Base-by-base conservation (phyloP, 2,113 vertebrate species). In the Emberiza fucata region DNA sequence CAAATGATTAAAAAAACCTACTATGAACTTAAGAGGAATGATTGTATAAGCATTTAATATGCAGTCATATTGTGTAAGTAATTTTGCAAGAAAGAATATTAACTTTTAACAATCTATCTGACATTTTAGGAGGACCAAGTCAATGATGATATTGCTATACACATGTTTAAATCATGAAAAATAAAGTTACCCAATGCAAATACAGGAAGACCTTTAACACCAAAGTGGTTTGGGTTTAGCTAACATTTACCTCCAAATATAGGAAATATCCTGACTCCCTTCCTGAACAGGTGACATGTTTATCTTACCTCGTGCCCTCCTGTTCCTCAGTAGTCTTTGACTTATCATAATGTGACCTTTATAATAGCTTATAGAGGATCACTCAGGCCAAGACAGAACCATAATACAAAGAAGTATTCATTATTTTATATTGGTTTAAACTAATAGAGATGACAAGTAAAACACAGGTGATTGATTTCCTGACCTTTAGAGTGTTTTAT, bases 401-500 rank as follows among this genome's bases (percentile, higher is more conserved):
- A 72, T 96, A 97, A 94, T 71, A 83, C 73, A 92, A 84, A 92
- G 68, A 76, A 92, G 65, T 90, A 87, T 89, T 95, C 73, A 29
- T 96, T 97, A 70, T 94, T 95, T 94, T 95, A 86, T 86, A 96
- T 90, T 96, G 81, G 72, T 47, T 96, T 96, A 97, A 93, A 66
- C 72, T 85, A 95, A 90, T 54, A 95, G 63, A 54, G 78, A 76
- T 90, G 93, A 95, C 94, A 96, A 96, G 75, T 94, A 93, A 97
- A 97, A 94, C 84, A 95, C 0, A 12, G 25, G 29, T 94, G 88
- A 97, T 96, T 96, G 92, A 96, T 97, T 97, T 96, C 92, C 65
- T 97, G 93, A 97, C 92, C 90, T 97, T 98, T 97, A 22, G 90
- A 94, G 17, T 86, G 78, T 88, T 97, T 97, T 85, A 44, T 93